A percentile compares a stretch with the other conserved stretches of the same genome.
phyloP scores from a whole-genome alignment of 2,888 invertebrate genomes.

The Blastobasis lacticolella region DNA sequence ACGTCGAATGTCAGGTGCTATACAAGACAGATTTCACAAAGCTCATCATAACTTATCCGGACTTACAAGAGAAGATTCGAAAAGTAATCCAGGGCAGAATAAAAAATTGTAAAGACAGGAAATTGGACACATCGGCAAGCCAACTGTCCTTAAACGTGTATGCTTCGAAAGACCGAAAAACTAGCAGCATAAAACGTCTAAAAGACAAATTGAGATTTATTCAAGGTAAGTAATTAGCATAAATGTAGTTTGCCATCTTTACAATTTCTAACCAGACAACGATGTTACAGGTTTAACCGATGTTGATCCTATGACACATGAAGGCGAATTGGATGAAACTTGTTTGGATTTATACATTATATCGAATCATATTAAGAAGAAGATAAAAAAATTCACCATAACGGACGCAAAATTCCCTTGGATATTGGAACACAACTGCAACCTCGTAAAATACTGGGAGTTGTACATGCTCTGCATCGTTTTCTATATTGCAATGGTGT shows the following conservation, averaged over 20 bases:
- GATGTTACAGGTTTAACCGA: conserved; percentile 40
- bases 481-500: conserved; percentile 52
- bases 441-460: conserved; percentile 64
- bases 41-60: conserved; percentile 65
- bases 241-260: not conserved
- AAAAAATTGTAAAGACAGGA: conserved; percentile 31
- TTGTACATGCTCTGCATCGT: conserved; percentile 53
- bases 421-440: conserved; percentile 61
- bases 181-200: conserved; percentile 64
- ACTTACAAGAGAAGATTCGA: conserved; percentile 44
- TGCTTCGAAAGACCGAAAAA: conserved; percentile 57
- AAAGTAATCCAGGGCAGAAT: conserved; percentile 47
- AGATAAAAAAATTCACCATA: conserved; percentile 45
- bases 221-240: conserved; percentile 37
- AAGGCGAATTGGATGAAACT: conserved; percentile 47
- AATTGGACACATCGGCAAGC: conserved; percentile 24
- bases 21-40: conserved; percentile 62
- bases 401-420: conserved; percentile 55
- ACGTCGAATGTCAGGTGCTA: conserved; percentile 70
- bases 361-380: conserved; percentile 62
- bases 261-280: no score
- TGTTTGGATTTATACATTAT: conserved; percentile 62
- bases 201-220: conserved; percentile 61
- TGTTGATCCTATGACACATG: conserved; percentile 36
- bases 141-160: conserved; percentile 52